phyloP scores from a whole-genome alignment of 2,888 invertebrate genomes.

The Andrena hattorfiana region DNA sequence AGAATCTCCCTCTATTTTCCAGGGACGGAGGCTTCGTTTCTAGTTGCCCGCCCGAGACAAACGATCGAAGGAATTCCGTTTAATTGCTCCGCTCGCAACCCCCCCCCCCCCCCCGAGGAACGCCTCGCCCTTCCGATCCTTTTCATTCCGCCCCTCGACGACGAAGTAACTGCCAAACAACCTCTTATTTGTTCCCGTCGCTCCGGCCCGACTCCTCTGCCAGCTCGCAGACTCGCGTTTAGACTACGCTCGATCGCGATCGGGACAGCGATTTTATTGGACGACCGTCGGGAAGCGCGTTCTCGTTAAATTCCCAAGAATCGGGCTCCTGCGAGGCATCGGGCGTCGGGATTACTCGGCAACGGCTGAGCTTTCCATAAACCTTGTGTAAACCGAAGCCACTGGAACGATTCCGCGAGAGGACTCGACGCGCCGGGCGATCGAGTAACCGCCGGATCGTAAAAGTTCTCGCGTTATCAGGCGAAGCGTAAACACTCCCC shows the following conservation, averaged over 20 bases:
- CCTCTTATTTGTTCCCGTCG: slow-evolving; percentile 45
- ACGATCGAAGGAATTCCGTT: slow-evolving; percentile 72
- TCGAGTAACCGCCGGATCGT: slow-evolving; percentile 1
- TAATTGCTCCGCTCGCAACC: slow-evolving; percentile 66
- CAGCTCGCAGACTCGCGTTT: not conserved
- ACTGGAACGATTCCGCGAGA: not conserved
- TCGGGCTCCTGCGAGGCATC: not conserved
- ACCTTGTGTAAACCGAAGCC: not conserved
- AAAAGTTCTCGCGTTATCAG: slow-evolving; percentile 16
- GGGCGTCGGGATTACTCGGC: too few relatives aligned
- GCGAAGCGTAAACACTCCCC: slow-evolving; percentile 6
- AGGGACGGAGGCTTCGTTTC: slow-evolving; percentile 38
- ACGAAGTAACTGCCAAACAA: slow-evolving; percentile 59
- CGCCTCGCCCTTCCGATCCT: slow-evolving; percentile 37
- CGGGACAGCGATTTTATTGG: not conserved
- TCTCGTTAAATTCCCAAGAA: slow-evolving; percentile 4
- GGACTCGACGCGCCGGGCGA: not conserved
- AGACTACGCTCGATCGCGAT: not conserved
- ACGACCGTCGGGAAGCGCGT: not conserved
- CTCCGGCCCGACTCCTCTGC: not conserved
- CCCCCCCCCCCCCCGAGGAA: slow-evolving; percentile 7
- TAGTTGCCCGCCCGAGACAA: slow-evolving; percentile 64
- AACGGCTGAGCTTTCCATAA: not conserved
- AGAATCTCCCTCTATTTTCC: slow-evolving; percentile 47
- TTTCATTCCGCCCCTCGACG: slow-evolving; percentile 44